phyloP scores from a whole-genome alignment of 2,888 invertebrate genomes.

The Mantis religiosa region DNA sequence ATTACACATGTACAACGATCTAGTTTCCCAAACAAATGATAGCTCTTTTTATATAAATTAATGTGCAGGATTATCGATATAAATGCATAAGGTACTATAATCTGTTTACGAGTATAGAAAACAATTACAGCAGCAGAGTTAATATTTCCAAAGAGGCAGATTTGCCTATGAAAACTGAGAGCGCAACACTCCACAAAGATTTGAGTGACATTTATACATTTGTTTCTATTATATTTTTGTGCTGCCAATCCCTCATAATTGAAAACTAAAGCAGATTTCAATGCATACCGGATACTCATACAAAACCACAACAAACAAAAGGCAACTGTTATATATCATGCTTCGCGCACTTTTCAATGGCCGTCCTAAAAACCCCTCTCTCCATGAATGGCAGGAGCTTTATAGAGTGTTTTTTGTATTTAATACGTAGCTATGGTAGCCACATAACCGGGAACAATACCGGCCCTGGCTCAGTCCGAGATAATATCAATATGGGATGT shows the following conservation, averaged over 20 bases:
- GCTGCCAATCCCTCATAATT: not conserved
- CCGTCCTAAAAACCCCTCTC: not conserved
- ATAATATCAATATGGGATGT: not conserved
- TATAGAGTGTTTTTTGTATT: constrained; percentile 3
- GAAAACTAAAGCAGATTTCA: not conserved
- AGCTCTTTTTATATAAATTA: no score
- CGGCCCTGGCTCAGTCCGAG: not conserved
- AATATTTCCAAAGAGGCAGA: not conserved
- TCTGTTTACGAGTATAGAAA: not conserved
- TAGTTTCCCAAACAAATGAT: no score
- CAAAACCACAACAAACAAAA: constrained; percentile 11
- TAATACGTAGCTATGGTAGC: not conserved
- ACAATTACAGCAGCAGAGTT: not conserved
- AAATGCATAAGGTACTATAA: not conserved
- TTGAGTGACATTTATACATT: constrained; percentile 7
- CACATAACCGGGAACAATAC: not conserved
- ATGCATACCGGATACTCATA: not conserved
- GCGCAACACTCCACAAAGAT: not conserved
- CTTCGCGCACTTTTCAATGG: constrained; percentile 7
- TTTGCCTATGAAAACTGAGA: not conserved
- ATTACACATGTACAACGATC: no score
- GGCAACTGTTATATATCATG: constrained; percentile 4
- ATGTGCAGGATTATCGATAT: not conserved
- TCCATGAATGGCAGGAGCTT: not conserved
- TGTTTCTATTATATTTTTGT: not conserved